phyloP scores from a whole-genome alignment of 2,888 invertebrate genomes.

The Mythimna ferrago region DNA sequence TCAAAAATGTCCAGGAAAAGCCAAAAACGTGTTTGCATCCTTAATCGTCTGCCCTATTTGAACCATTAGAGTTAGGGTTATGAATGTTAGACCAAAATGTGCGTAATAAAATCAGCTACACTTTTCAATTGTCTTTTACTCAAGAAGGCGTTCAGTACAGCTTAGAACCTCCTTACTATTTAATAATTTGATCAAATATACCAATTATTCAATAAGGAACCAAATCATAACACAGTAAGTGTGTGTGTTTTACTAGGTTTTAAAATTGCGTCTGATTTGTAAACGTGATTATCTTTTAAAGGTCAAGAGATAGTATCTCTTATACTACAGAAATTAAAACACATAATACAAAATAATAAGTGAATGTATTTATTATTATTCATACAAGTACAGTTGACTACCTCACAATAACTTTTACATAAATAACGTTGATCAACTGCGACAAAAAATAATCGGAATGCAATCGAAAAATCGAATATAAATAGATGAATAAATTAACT shows the following conservation, averaged over 20 bases:
- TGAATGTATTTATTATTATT: constrained; percentile 2
- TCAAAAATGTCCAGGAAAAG: constrained; percentile 2
- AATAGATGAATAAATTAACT: neutral
- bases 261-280: constrained; percentile 8
- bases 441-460: constrained; percentile 8
- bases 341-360: constrained; percentile 1
- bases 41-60: constrained; percentile 4
- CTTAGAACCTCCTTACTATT: constrained; percentile 3
- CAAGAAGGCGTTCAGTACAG: constrained; percentile 5
- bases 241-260: constrained; percentile 3
- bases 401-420: constrained; percentile 8
- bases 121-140: constrained; percentile 3
- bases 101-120: constrained; percentile 3
- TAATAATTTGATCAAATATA: neutral
- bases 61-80: constrained; percentile 3
- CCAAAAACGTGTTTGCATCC: constrained; percentile 1
- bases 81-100: constrained; percentile 14
- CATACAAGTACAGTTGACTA: constrained; percentile 2
- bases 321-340: constrained; percentile 6
- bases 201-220: constrained; percentile 2
- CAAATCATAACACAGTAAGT: constrained; percentile 3
- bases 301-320: constrained; percentile 2
- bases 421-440: constrained; percentile 7
- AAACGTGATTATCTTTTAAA: constrained; percentile 7
- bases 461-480: constrained; percentile 2